phyloP scores from a whole-genome alignment of 1,140 invertebrate species.

The Pseudomyrmex gracilis region DNA sequence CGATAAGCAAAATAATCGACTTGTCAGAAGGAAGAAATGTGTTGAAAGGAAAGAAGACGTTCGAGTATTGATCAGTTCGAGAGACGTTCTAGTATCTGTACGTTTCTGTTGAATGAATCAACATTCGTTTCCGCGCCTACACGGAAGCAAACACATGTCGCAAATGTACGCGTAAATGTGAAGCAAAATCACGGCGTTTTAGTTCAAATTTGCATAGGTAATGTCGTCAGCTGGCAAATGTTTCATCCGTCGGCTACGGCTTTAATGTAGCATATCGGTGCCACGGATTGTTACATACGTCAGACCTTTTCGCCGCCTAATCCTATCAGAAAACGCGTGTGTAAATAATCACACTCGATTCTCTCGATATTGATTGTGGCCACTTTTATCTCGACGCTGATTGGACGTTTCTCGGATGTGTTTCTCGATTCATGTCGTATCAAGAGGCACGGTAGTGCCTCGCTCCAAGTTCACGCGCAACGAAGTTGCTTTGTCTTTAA shows the following conservation, averaged over 20 bases:
- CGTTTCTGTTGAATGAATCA: slow-evolving; percentile 69
- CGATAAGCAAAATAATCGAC: slow-evolving; percentile 30
- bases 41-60: slow-evolving; percentile 44
- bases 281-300: slow-evolving; percentile 7
- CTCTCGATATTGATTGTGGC: too few species aligned
- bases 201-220: slow-evolving; percentile 58
- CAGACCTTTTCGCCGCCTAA: not conserved
- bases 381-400: too few species aligned
- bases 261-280: slow-evolving; percentile 12
- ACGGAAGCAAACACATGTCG: slow-evolving; percentile 52
- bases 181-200: slow-evolving; percentile 57
- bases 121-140: slow-evolving; percentile 65
- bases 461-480: too few species aligned
- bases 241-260: slow-evolving; percentile 21
- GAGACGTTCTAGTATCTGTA: slow-evolving; percentile 37
- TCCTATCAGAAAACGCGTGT: not conserved
- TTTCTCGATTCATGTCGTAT: too few species aligned
- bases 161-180: slow-evolving; percentile 43
- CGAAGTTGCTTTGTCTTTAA: too few species aligned
- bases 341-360: too few species aligned
- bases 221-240: slow-evolving; percentile 49
- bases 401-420: too few species aligned
- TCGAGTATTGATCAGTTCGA: slow-evolving; percentile 62
- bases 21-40: slow-evolving; percentile 1
- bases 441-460: too few species aligned